Percentiles rank a stretch among this genome's conserved stretches.
These are phyloP conservation scores for Platycheirus rosarum DNA, from an alignment of 2,888 invertebrate species.

Conservation along the genomic window DNA sequence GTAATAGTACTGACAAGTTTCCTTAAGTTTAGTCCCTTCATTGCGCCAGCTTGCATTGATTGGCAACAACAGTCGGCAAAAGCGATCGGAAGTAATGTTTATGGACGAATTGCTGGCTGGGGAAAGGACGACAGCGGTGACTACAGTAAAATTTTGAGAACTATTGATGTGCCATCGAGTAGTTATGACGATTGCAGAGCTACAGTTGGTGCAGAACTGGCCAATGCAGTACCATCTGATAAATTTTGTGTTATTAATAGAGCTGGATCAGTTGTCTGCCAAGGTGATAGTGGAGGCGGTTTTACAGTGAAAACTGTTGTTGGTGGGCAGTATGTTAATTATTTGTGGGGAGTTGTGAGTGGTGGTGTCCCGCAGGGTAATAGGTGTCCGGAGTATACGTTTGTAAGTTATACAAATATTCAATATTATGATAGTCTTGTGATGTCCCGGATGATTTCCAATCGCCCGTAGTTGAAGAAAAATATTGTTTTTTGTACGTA, in stretches of 20 bases:
- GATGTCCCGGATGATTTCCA: background rate
- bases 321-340: constrained; percentile 49
- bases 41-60: constrained; percentile 81
- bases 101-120: constrained; percentile 76
- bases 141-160: constrained; percentile 63
- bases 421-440: constrained; percentile 55
- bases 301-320: constrained; percentile 68
- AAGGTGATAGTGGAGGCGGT: constrained; percentile 78
- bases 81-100: constrained; percentile 18
- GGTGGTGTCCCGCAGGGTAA: constrained; percentile 57
- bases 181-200: constrained; percentile 71
- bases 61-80: constrained; percentile 71
- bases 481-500: background rate
- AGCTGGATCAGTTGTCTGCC: constrained; percentile 74
- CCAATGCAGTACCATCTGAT: constrained; percentile 76
- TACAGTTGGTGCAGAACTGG: constrained; percentile 50
- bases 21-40: constrained; percentile 77
- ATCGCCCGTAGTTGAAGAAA: constrained; percentile 35
- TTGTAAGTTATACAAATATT: constrained; percentile 72
- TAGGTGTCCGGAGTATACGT: constrained; percentile 27
- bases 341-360: constrained; percentile 78
- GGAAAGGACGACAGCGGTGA: constrained; percentile 59
- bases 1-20: constrained; percentile 77
- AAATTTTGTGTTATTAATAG: constrained; percentile 79
- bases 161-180: constrained; percentile 69